Conservation (phyloP, 2,888 invertebrate species). For the Metallyticus violacea region DNA sequence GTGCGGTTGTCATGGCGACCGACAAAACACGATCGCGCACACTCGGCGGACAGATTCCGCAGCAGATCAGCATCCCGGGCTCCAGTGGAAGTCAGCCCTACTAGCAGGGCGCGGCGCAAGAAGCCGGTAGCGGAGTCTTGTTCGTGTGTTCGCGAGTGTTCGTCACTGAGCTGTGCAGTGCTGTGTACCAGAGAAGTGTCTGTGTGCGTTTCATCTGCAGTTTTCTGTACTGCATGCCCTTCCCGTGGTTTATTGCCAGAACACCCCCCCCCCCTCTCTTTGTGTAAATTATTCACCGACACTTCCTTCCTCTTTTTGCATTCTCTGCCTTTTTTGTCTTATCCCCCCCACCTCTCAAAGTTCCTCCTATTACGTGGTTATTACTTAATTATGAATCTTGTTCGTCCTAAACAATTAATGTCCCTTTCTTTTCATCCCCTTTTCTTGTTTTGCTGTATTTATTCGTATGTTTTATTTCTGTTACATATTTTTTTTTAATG, state of each 20-base stretch:
- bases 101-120: background rate
- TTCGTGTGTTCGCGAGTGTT: background rate
- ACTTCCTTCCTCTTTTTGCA: background rate
- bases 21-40: background rate
- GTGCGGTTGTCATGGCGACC: conserved; percentile 23
- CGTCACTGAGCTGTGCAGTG: too few relatives aligned
- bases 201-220: background rate
- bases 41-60: background rate
- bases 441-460: too few relatives aligned
- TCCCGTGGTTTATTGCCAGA: background rate
- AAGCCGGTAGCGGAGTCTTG: too few relatives aligned
- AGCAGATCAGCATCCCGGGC: conserved; percentile 19
- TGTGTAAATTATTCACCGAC: background rate
- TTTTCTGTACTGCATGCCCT: background rate
- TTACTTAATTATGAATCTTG: too few relatives aligned
- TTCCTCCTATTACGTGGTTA: too few relatives aligned
- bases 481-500: background rate
- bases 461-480: background rate
- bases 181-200: background rate
- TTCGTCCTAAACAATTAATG: too few relatives aligned
- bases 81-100: background rate
- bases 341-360: too few relatives aligned
- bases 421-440: too few relatives aligned
- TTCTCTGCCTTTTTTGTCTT: too few relatives aligned
- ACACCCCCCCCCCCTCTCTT: background rate